Evolutionary conservation across 1,140 invertebrate species (phyloP).

Genomic region (Phthorimaea operculella): DNA sequence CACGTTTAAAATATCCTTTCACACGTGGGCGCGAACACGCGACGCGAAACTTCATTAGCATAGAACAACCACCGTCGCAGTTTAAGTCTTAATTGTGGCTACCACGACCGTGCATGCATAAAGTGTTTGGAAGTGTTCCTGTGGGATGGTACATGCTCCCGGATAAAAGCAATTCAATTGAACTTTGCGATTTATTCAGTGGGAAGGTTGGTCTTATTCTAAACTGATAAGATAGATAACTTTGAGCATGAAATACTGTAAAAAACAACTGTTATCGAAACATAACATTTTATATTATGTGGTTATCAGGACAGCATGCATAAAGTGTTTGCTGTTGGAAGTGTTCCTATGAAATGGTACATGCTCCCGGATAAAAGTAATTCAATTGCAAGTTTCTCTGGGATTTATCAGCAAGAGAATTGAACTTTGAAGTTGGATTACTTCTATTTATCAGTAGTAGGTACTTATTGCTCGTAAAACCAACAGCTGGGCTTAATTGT

Average conservation of each 20-base stretch:
- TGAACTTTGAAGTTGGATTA: too few relatives aligned
- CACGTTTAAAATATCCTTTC: conserved; percentile 33
- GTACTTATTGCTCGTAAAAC: too few relatives aligned
- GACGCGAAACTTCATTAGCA: conserved; percentile 48
- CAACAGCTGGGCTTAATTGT: too few relatives aligned
- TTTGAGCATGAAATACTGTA: too few relatives aligned
- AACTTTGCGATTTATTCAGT: neutral
- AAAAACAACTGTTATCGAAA: too few relatives aligned
- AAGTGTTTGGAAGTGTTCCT: conserved; percentile 18
- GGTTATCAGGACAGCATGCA: conserved; percentile 33
- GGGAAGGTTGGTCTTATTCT: too few relatives aligned
- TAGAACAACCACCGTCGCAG: conserved; percentile 59
- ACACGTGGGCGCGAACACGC: conserved; percentile 45
- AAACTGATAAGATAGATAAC: too few relatives aligned
- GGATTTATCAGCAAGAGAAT: too few relatives aligned
- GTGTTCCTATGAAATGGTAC: conserved; percentile 33
- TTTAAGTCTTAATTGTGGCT: conserved; percentile 63
- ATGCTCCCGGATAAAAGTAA: conserved; percentile 38
- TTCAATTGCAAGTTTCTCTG: conserved; percentile 20
- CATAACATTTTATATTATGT: too few relatives aligned
- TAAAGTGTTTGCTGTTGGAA: too few relatives aligned
- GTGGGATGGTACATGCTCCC: conserved; percentile 36
- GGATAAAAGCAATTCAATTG: conserved; percentile 43
- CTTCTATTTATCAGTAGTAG: too few relatives aligned
- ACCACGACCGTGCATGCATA: conserved; percentile 20